Evolutionary conservation across 2,113 vertebrate species (phyloP).

Genomic region (Tachysurus vachellii): DNA sequence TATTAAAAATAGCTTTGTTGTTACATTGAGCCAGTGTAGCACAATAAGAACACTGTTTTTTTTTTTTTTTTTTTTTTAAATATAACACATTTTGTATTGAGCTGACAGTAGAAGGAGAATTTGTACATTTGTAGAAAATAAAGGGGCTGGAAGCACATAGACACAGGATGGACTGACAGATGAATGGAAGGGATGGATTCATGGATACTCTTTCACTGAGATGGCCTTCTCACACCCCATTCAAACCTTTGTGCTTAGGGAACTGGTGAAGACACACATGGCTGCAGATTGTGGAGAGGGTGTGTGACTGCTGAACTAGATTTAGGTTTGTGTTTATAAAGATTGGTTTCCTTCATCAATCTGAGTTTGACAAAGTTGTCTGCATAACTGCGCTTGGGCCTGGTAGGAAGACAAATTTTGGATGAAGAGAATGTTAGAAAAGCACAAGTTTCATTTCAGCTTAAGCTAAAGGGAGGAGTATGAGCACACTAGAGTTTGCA

Average conservation of each 20-base stretch:
- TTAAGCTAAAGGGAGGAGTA: conserved; percentile 27
- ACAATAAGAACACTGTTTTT: conserved; percentile 60
- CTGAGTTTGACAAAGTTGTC: conserved; percentile 40
- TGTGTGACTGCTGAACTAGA: conserved; percentile 13
- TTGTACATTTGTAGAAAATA: conserved; percentile 69
- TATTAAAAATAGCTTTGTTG: conserved; percentile 58
- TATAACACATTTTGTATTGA: conserved; percentile 64
- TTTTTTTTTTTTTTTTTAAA: conserved; percentile 49
- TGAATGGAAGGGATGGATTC: conserved; percentile 41
- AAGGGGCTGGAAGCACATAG: conserved; percentile 51
- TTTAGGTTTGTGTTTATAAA: conserved; percentile 34
- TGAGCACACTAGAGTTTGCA: conserved; percentile 52
- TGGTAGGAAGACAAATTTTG: conserved; percentile 50
- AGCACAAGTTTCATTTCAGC: conserved; percentile 41
- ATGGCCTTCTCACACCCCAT: conserved; percentile 55
- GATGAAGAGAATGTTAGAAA: conserved; percentile 5
- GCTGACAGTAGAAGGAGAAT: conserved; percentile 59
- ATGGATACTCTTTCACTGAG: conserved; percentile 53
- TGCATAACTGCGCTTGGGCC: conserved; percentile 51
- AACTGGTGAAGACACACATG: conserved; percentile 44
- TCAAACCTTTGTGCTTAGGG: conserved; percentile 59
- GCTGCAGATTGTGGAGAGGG: conserved; percentile 38
- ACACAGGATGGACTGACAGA: conserved; percentile 27
- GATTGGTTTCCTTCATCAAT: conserved; percentile 41
- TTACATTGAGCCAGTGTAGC: conserved; percentile 68